Evolutionary conservation across 2,888 invertebrate genomes (phyloP).

Genomic region (Brachypterus glaber): DNA sequence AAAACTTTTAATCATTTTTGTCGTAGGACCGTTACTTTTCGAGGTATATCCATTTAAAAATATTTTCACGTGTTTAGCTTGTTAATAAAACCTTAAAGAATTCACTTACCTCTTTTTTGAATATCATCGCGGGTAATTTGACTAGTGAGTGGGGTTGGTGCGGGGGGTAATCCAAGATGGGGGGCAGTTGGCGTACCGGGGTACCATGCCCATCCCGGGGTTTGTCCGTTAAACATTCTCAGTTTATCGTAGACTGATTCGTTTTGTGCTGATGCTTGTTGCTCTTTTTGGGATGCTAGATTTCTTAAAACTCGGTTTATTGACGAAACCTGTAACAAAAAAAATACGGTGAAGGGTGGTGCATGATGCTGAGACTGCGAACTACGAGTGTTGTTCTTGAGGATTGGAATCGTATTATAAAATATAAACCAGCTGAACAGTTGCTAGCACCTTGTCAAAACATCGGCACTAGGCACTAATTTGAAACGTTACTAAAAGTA

Average conservation of each 20-base stretch:
- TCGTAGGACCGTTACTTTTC: no score
- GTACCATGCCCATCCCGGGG: slow-evolving; percentile 81
- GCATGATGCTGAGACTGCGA: slow-evolving; percentile 30
- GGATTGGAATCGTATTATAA: no score
- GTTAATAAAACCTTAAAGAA: no score
- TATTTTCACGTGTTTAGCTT: no score
- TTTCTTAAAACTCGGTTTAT: slow-evolving; percentile 96
- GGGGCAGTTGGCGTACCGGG: slow-evolving; percentile 64
- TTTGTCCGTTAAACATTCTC: slow-evolving; percentile 89
- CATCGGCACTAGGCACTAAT: no score
- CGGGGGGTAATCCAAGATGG: slow-evolving; percentile 53
- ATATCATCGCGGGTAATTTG: slow-evolving; percentile 57
- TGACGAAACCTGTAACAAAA: slow-evolving; percentile 75
- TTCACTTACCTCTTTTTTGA: slow-evolving; percentile 62
- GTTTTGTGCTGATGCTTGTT: slow-evolving; percentile 70
- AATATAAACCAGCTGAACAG: no score
- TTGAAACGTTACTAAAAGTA: no score
- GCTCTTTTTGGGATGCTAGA: slow-evolving; percentile 93
- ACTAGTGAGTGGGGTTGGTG: slow-evolving; percentile 43
- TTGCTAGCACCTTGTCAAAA: no score
- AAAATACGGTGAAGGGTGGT: slow-evolving; percentile 6
- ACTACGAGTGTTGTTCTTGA: no score
- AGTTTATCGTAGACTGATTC: slow-evolving; percentile 93
- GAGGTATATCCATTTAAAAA: no score
- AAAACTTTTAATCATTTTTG: no score